Conservation (phyloP, 2,888 invertebrate genomes). For the Horisme vitalbata region DNA sequence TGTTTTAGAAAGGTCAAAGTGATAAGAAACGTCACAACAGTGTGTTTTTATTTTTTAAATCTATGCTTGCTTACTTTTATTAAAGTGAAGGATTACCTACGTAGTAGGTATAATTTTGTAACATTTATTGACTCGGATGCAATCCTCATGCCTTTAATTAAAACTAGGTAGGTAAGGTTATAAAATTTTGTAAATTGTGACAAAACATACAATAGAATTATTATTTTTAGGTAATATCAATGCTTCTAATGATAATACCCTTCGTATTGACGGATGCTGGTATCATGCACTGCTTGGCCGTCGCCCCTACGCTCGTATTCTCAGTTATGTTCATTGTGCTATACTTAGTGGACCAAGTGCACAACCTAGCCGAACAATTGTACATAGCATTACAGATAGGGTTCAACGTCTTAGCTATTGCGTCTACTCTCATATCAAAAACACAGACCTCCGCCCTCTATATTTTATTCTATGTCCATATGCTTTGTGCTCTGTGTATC, state of each 20-base stretch:
- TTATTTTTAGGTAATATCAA: slow-evolving; percentile 76
- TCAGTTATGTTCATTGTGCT: slow-evolving; percentile 68
- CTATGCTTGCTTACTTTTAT: too few relatives aligned
- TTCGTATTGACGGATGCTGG: slow-evolving; percentile 56
- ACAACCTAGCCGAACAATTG: slow-evolving; percentile 68
- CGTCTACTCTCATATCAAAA: slow-evolving; percentile 36
- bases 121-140: too few relatives aligned
- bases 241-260: slow-evolving; percentile 71
- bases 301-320: slow-evolving; percentile 65
- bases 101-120: too few relatives aligned
- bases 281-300: slow-evolving; percentile 63
- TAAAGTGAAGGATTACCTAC: too few relatives aligned
- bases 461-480: slow-evolving; percentile 63
- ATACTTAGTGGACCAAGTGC: slow-evolving; percentile 75
- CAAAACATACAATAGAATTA: slow-evolving; percentile 48
- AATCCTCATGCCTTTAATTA: too few relatives aligned
- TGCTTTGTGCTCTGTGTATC: slow-evolving; percentile 59
- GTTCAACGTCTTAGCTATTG: slow-evolving; percentile 47
- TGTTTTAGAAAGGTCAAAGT: slow-evolving; percentile 3
- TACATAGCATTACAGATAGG: slow-evolving; percentile 56
- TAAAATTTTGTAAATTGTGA: slow-evolving; percentile 7
- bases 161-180: slow-evolving; percentile 25
- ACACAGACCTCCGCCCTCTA: slow-evolving; percentile 49
- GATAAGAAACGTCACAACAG: too few relatives aligned
- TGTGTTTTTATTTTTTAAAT: too few relatives aligned